These are phyloP conservation scores for Riptortus pedestris DNA, from an alignment of 1,140 invertebrate species.

Conservation along the genomic window DNA sequence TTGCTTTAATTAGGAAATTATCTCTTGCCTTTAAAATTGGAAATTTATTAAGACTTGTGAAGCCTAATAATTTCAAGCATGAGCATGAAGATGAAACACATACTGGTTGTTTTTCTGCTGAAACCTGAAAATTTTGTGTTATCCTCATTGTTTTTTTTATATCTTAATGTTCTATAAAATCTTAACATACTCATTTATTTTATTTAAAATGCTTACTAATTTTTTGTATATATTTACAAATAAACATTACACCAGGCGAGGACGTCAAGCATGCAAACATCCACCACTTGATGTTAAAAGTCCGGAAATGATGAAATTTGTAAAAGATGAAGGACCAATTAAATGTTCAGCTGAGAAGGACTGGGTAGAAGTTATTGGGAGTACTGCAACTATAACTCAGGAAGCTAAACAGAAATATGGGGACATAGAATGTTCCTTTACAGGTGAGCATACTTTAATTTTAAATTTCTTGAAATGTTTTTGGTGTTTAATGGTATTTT, in stretches of 20 bases:
- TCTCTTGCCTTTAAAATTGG: too few relatives aligned
- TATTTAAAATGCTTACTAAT: not conserved
- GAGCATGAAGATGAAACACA: too few relatives aligned
- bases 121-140: too few relatives aligned
- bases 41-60: too few relatives aligned
- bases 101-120: too few relatives aligned
- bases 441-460: constrained; percentile 33
- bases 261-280: constrained; percentile 44
- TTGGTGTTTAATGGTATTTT: not conserved
- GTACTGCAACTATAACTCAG: constrained; percentile 34
- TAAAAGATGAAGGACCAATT: constrained; percentile 47
- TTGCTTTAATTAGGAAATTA: too few relatives aligned
- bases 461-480: not conserved
- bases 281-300: constrained; percentile 52
- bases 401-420: constrained; percentile 34
- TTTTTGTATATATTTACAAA: too few relatives aligned
- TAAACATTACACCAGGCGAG: constrained; percentile 27
- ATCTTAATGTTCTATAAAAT: not conserved
- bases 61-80: too few relatives aligned
- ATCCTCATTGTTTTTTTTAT: too few relatives aligned
- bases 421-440: constrained; percentile 35
- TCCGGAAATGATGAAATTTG: constrained; percentile 56
- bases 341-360: constrained; percentile 46
- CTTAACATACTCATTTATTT: not conserved
- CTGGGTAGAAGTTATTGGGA: constrained; percentile 42